Evolutionary conservation across 1,140 invertebrate species (phyloP).

Genomic region (Littorina saxatilis): DNA sequence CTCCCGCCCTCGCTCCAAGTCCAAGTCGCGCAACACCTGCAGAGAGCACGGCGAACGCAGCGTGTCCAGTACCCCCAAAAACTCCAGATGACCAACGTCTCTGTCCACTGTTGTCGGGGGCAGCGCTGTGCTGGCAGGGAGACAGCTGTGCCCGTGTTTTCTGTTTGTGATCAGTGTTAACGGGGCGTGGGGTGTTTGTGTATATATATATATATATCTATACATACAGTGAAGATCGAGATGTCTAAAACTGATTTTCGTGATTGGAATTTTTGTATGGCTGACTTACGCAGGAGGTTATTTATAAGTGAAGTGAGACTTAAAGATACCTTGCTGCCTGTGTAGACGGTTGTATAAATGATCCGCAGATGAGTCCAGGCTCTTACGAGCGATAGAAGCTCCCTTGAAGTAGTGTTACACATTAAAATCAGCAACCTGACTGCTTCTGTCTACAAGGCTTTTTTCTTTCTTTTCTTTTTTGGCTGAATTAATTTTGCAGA

Average conservation of each 20-base stretch:
- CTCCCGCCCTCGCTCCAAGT: conserved; percentile 26
- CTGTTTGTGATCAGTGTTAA: neutral
- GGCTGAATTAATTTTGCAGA: no score
- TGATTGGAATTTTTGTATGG: conserved; percentile 16
- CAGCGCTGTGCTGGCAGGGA: neutral
- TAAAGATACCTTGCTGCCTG: no score
- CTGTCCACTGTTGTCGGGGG: neutral
- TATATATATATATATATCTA: neutral
- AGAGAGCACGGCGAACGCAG: conserved; percentile 53
- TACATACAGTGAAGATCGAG: neutral
- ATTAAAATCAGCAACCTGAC: no score
- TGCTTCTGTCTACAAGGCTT: no score
- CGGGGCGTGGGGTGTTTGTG: no score
- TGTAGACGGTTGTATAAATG: no score
- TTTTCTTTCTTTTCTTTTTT: no score
- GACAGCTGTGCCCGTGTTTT: neutral
- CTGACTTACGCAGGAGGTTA: no score
- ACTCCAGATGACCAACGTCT: conserved; percentile 60
- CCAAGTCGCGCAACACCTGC: conserved; percentile 31
- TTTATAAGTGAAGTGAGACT: no score
- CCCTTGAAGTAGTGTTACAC: no score
- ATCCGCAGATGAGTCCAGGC: no score
- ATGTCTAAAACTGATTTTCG: neutral
- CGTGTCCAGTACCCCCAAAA: conserved; percentile 70
- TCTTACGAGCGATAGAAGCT: no score